phyloP scores from a whole-genome alignment of 2,797 vertebrate species.

The Pangasius larnaudii region DNA sequence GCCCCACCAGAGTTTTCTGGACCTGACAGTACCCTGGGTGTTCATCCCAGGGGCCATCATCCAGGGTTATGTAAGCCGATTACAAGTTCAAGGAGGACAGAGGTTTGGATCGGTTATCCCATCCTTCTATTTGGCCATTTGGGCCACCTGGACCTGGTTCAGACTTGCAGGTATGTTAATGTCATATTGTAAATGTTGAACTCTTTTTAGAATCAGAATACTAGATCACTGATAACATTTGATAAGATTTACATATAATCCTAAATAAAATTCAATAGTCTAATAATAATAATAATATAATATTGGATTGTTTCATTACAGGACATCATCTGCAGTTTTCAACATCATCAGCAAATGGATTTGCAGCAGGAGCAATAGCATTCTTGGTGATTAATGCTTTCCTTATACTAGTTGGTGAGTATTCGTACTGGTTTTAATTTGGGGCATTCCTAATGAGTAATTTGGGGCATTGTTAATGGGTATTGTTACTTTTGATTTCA shows the following conservation, averaged over 20 bases:
- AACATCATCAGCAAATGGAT: slow-evolving; percentile 65
- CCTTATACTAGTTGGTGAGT: slow-evolving; percentile 82
- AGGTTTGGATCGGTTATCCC: slow-evolving; percentile 83
- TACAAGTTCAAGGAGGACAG: slow-evolving; percentile 75
- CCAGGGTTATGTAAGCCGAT: slow-evolving; percentile 80
- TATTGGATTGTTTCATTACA: slow-evolving; percentile 53
- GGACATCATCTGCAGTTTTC: slow-evolving; percentile 72
- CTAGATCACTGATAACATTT: background rate
- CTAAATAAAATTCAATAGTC: background rate
- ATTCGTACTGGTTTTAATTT: background rate
- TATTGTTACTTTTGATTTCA: background rate
- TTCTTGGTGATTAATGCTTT: slow-evolving; percentile 84
- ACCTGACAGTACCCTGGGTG: slow-evolving; percentile 81
- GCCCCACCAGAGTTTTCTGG: slow-evolving; percentile 61
- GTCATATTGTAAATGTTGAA: background rate
- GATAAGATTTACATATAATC: background rate
- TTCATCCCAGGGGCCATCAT: slow-evolving; percentile 82
- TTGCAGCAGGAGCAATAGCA: slow-evolving; percentile 81
- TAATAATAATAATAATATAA: background rate
- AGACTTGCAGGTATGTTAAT: slow-evolving; percentile 79
- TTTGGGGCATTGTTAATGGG: background rate
- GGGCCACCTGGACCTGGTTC: slow-evolving; percentile 88
- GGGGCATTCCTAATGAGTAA: background rate
- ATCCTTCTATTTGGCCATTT: slow-evolving; percentile 80
- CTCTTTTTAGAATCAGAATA: background rate